Evolutionary conservation across 2,888 invertebrate genomes (phyloP).

Genomic region (Brenthis daphne): DNA sequence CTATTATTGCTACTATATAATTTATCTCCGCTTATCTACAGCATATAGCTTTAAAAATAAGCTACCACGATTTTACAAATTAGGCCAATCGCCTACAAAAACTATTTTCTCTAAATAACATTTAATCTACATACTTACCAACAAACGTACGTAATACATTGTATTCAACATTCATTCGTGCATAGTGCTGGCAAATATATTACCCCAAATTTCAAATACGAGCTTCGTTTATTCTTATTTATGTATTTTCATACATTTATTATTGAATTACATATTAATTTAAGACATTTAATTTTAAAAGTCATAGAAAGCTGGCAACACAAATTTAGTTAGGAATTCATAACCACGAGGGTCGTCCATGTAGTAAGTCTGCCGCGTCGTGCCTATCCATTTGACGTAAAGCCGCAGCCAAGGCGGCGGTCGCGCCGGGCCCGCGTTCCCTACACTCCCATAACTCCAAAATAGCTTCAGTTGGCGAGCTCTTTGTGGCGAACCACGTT

Average conservation of each 20-base stretch:
- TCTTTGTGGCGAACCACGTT: constrained; percentile 98
- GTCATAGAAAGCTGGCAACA: constrained; percentile 14
- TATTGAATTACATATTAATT: neutral
- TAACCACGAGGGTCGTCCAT: constrained; percentile 76
- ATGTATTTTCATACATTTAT: neutral
- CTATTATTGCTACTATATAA: constrained; percentile 81
- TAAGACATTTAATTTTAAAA: neutral
- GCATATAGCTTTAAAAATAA: constrained; percentile 76
- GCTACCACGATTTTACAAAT: constrained; percentile 76
- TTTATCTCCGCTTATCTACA: constrained; percentile 77
- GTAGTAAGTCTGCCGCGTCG: constrained; percentile 73
- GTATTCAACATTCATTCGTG: constrained; percentile 30
- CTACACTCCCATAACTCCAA: constrained; percentile 97
- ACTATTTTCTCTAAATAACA: constrained; percentile 75
- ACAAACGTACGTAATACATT: constrained; percentile 50
- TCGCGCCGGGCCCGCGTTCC: constrained; percentile 90
- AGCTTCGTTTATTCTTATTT: constrained; percentile 19
- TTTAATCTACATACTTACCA: constrained; percentile 69
- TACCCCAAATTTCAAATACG: constrained; percentile 41
- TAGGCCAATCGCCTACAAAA: constrained; percentile 65
- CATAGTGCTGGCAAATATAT: constrained; percentile 39
- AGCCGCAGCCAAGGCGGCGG: constrained; percentile 85
- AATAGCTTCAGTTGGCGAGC: constrained; percentile 98
- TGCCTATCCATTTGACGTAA: constrained; percentile 73
- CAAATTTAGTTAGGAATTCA: constrained; percentile 54